These are phyloP conservation scores for Oscheius sp. DNA, from an alignment of 2,888 invertebrate species.

Conservation along the genomic window DNA sequence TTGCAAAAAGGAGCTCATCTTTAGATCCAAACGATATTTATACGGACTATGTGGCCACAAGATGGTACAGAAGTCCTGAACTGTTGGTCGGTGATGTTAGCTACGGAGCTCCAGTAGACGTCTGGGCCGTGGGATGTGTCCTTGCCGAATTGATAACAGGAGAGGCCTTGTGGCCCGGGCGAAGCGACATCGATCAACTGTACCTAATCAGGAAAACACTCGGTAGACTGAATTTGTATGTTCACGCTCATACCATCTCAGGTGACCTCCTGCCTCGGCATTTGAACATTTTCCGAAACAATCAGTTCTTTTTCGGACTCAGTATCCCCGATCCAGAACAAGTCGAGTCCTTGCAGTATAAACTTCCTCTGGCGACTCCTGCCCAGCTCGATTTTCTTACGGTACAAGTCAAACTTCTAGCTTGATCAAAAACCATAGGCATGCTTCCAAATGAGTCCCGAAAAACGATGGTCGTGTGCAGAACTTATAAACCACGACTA, in stretches of 20 bases:
- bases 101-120: constrained; percentile 84
- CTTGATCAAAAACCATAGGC: constrained; percentile 78
- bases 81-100: constrained; percentile 92
- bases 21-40: constrained; percentile 92
- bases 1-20: constrained; percentile 1
- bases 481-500: constrained; percentile 89
- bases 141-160: constrained; percentile 76
- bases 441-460: constrained; percentile 94
- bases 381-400: constrained; percentile 86
- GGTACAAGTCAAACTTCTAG: constrained; percentile 76
- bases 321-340: constrained; percentile 90
- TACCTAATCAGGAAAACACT: constrained; percentile 93
- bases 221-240: constrained; percentile 75
- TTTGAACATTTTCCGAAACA: constrained; percentile 93
- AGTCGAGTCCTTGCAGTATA: constrained; percentile 85
- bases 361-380: constrained; percentile 83
- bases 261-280: constrained; percentile 92
- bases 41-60: constrained; percentile 98
- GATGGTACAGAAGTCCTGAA: constrained; percentile 90
- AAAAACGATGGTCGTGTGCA: constrained; percentile 89
- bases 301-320: constrained; percentile 93
- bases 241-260: constrained; percentile 59
- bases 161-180: constrained; percentile 96
- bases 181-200: constrained; percentile 97
- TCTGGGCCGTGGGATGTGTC: constrained; percentile 91